Conservation (phyloP, 2,113 vertebrate genomes). For the Stomatorhinus ivindoensis region DNA sequence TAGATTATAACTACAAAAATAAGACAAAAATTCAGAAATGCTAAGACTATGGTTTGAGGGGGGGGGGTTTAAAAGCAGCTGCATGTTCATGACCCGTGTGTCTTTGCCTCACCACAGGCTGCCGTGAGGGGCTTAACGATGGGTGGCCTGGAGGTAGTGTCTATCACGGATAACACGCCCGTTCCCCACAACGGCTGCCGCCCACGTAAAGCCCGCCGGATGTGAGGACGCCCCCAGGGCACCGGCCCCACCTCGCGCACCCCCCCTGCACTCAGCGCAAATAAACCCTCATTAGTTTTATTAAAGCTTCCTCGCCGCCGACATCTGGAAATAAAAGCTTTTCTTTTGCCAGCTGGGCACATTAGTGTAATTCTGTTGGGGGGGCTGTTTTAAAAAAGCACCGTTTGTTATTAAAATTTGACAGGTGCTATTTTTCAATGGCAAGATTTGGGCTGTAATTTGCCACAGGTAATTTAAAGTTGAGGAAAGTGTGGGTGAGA, state of each 20-base stretch:
- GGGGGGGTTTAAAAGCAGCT: not conserved
- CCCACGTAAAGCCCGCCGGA: slow-evolving; percentile 60
- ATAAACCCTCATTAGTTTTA: slow-evolving; percentile 1
- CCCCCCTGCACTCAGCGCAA: not conserved
- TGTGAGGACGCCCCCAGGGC: slow-evolving; percentile 42
- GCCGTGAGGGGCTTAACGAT: slow-evolving; percentile 70
- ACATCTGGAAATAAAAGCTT: slow-evolving; percentile 13
- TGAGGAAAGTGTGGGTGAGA: not conserved
- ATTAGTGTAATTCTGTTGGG: not conserved
- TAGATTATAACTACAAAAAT: not conserved
- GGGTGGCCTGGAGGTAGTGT: slow-evolving; percentile 68
- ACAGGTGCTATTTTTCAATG: not conserved
- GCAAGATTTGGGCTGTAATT: not conserved
- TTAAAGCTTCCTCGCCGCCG: not conserved
- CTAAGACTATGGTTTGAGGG: not conserved
- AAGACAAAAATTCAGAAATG: not conserved
- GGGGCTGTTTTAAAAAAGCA: not conserved
- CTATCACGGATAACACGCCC: slow-evolving; percentile 68
- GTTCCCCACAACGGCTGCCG: slow-evolving; percentile 73
- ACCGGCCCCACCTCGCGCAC: not conserved
- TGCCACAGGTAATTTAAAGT: not conserved
- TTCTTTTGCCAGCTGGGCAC: not conserved
- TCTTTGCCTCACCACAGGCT: slow-evolving; percentile 40
- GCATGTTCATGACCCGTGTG: not conserved
- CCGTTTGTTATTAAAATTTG: slow-evolving; percentile 2